Conservation (phyloP, 2,797 vertebrate species). For the Poeciliopsis paucimaculata region DNA sequence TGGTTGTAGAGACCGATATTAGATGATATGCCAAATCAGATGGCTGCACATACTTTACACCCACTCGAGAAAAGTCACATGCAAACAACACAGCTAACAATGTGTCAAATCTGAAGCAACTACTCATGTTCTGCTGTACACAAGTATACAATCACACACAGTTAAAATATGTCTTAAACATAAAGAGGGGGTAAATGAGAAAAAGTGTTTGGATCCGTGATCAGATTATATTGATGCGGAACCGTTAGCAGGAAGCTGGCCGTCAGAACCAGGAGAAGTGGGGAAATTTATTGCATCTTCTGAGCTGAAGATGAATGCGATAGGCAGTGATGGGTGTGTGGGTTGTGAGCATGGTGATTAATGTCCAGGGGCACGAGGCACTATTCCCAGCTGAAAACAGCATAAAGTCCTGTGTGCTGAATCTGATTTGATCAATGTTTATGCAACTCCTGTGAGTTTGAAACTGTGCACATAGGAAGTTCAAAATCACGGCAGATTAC, state of each 20-base stretch:
- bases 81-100: slow-evolving; percentile 73
- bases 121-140: slow-evolving; percentile 73
- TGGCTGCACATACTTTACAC: slow-evolving; percentile 72
- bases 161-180: slow-evolving; percentile 50
- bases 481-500: slow-evolving; percentile 50
- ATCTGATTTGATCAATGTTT: slow-evolving; percentile 50
- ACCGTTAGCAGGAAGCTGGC: slow-evolving; percentile 45
- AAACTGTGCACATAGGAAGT: slow-evolving; percentile 46
- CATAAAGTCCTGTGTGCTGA: slow-evolving; percentile 48
- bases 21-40: slow-evolving; percentile 59
- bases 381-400: slow-evolving; percentile 57
- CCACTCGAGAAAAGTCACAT: slow-evolving; percentile 68
- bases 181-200: slow-evolving; percentile 72
- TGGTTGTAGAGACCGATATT: slow-evolving; percentile 50
- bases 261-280: slow-evolving; percentile 38
- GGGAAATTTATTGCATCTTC: slow-evolving; percentile 53
- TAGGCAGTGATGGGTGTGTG: slow-evolving; percentile 26
- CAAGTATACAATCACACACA: slow-evolving; percentile 63
- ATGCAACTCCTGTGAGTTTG: slow-evolving; percentile 38
- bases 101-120: slow-evolving; percentile 70
- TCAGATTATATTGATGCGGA: slow-evolving; percentile 53
- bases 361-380: slow-evolving; percentile 59
- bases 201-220: slow-evolving; percentile 65
- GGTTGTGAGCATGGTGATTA: slow-evolving; percentile 49
- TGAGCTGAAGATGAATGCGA: slow-evolving; percentile 42